Conservation (phyloP, 2,113 vertebrate species). For the Catharus minimus region DNA sequence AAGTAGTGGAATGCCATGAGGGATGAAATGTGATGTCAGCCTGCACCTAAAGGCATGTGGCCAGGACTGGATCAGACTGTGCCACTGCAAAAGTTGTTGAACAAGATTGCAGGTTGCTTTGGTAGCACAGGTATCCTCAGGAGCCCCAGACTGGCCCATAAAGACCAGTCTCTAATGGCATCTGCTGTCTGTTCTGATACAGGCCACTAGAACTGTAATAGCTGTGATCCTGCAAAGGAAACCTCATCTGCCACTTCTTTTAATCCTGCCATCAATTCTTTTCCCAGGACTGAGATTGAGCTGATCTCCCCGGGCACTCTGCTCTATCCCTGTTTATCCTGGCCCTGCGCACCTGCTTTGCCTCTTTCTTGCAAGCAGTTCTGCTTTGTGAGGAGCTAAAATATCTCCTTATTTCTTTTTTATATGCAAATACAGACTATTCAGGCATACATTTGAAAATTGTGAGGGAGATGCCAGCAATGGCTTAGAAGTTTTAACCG, state of each 20-base stretch:
- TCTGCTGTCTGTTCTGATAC: neutral
- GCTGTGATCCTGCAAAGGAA: neutral
- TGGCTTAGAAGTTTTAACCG: neutral
- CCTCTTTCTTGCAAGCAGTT: neutral
- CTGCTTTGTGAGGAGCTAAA: neutral
- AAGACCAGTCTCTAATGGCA: neutral
- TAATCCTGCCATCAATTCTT: neutral
- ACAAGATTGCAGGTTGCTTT: neutral
- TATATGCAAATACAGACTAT: neutral
- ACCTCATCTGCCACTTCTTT: neutral
- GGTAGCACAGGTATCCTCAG: neutral
- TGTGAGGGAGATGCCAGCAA: neutral
- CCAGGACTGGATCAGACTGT: neutral
- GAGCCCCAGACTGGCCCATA: fast-evolving
- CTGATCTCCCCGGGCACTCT: neutral
- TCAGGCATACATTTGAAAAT: neutral
- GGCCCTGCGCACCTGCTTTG: neutral
- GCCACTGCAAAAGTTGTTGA: neutral
- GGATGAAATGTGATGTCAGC: neutral
- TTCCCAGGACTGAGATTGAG: neutral
- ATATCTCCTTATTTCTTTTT: neutral
- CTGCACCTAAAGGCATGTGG: neutral
- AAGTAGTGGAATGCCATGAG: neutral
- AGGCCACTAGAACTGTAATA: neutral
- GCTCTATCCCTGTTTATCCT: neutral